Evolutionary conservation across 1,140 invertebrate species (phyloP).

Genomic region (Aplysia californica): DNA sequence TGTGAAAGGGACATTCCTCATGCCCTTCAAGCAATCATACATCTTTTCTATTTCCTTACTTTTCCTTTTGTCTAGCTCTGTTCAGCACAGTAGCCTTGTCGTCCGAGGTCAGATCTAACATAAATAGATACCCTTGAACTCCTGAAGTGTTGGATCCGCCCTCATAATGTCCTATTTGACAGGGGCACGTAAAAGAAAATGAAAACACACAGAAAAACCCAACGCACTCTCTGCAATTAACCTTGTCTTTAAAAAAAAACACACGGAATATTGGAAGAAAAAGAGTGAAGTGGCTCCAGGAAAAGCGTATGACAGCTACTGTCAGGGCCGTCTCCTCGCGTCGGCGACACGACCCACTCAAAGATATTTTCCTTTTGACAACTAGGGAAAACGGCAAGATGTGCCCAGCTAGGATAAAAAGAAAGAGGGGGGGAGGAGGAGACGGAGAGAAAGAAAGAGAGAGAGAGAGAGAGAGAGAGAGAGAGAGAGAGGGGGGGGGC

Average conservation of each 20-base stretch:
- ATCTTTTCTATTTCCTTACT: neutral
- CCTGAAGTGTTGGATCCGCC: no score
- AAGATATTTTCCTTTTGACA: no score
- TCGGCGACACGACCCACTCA: no score
- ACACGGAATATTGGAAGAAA: neutral
- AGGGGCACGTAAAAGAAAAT: no score
- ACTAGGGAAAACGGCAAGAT: no score
- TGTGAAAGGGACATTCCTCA: neutral
- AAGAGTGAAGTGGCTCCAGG: neutral
- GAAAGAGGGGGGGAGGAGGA: neutral
- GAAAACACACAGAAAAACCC: no score
- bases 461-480: neutral
- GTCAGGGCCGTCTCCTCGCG: no score
- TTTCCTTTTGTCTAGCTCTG: neutral
- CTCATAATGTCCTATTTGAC: no score
- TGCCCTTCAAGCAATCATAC: neutral
- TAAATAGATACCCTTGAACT: no score
- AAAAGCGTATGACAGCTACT: no score
- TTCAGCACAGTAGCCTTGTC: neutral
- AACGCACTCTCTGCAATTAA: no score
- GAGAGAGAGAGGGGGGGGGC: neutral
- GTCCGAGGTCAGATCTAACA: no score
- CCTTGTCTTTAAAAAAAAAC: neutral
- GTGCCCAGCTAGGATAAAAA: slow-evolving; percentile 10
- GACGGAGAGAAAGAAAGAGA: neutral